phyloP scores from a whole-genome alignment of 2,888 invertebrate species.

The Clunio marinus region DNA sequence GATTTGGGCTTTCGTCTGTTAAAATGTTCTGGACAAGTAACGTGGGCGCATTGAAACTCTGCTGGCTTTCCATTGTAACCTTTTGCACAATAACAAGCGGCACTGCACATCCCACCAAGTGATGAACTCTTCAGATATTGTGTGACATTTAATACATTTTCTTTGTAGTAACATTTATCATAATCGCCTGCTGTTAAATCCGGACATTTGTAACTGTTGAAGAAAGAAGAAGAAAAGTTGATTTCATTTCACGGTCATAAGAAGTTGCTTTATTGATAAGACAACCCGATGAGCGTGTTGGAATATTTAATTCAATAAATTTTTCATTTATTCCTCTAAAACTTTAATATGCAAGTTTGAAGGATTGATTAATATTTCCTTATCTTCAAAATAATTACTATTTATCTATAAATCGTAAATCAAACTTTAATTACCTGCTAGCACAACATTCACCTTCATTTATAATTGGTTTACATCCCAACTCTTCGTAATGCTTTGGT shows the following conservation, averaged over 20 bases:
- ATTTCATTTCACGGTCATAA: neutral
- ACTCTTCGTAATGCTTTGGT: slow-evolving; percentile 39
- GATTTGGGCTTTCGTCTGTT: neutral
- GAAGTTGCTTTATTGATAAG: neutral
- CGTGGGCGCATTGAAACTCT: slow-evolving; percentile 25
- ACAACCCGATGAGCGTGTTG: neutral
- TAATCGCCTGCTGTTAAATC: neutral
- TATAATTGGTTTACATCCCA: slow-evolving; percentile 38
- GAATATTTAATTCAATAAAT: too few species aligned
- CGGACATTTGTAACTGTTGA: slow-evolving; percentile 24
- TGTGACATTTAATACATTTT: neutral
- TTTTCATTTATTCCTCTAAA: neutral
- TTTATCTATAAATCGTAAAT: too few species aligned
- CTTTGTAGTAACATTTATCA: slow-evolving; percentile 23
- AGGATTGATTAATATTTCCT: too few species aligned
- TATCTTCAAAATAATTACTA: too few species aligned
- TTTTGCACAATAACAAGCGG: slow-evolving; percentile 12
- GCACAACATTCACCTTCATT: slow-evolving; percentile 27
- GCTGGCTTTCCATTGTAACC: neutral
- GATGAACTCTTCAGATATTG: neutral
- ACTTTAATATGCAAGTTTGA: too few species aligned
- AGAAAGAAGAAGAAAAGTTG: too few species aligned
- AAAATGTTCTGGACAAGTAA: slow-evolving; percentile 26
- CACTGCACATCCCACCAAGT: slow-evolving; percentile 5
- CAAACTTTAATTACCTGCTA: slow-evolving; percentile 16